Evolutionary conservation across 1,140 invertebrate genomes (phyloP).

Genomic region (Oryctes rhinoceros): DNA sequence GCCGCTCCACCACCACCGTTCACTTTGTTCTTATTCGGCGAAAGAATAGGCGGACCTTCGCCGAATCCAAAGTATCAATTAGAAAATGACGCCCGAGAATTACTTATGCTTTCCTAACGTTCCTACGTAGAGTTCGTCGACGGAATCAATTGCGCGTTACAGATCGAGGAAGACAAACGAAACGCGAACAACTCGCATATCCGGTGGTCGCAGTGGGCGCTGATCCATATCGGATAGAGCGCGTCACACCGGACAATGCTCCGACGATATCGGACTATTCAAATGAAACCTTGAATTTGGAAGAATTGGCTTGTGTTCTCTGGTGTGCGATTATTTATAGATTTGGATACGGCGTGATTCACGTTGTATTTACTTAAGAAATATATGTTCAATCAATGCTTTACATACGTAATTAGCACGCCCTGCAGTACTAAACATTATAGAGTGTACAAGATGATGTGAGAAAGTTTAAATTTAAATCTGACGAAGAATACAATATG

Average conservation of each 20-base stretch:
- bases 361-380: too few relatives aligned
- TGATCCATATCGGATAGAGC: conserved; percentile 10
- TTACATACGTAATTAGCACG: too few relatives aligned
- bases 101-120: not conserved
- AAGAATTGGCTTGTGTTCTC: not conserved
- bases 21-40: too few relatives aligned
- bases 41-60: not conserved
- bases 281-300: not conserved
- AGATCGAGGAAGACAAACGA: not conserved
- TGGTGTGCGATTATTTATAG: too few relatives aligned
- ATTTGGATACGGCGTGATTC: too few relatives aligned
- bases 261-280: not conserved
- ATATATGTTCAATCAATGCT: too few relatives aligned
- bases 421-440: too few relatives aligned
- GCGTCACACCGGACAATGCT: not conserved
- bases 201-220: not conserved
- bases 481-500: too few relatives aligned
- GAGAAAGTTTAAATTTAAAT: too few relatives aligned
- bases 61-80: not conserved
- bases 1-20: not conserved
- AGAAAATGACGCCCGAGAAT: not conserved
- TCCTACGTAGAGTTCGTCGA: conserved; percentile 2
- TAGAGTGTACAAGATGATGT: too few relatives aligned
- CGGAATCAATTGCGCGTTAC: conserved; percentile 1
- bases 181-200: not conserved